Percentiles rank a stretch among this genome's conserved stretches.
Conservation (phyloP, 2,888 invertebrate species). For the Rotaria sp. region DNA sequence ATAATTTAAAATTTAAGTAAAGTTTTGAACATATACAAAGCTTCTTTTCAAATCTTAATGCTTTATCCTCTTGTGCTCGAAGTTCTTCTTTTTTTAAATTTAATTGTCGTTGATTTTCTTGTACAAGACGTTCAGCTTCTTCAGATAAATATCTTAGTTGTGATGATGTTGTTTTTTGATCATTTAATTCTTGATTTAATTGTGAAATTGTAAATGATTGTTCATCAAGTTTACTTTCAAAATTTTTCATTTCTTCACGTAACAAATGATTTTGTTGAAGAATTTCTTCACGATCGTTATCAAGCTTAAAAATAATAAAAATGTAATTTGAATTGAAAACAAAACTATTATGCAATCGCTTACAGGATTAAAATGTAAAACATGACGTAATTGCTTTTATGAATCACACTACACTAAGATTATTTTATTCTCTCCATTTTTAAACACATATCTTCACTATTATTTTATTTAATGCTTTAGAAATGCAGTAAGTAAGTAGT, state of each 20-base stretch:
- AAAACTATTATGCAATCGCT: no score
- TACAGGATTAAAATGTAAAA: no score
- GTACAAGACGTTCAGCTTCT: slow-evolving; percentile 50
- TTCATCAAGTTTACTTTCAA: slow-evolving; percentile 30
- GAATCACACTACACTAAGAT: no score
- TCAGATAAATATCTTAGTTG: slow-evolving; percentile 49
- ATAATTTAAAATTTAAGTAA: background rate
- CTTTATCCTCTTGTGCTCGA: slow-evolving; percentile 46
- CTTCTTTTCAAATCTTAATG: slow-evolving; percentile 46
- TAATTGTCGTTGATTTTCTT: slow-evolving; percentile 48
- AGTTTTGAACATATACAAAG: background rate
- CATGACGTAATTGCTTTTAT: no score
- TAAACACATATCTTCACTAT: no score
- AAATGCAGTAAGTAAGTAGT: no score
- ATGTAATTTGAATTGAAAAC: no score
- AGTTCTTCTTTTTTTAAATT: slow-evolving; percentile 48
- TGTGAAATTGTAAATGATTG: slow-evolving; percentile 35
- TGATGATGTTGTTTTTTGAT: slow-evolving; percentile 35
- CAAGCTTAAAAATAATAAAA: background rate
- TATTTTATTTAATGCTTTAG: no score
- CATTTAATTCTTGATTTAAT: slow-evolving; percentile 36
- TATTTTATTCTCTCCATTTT: no score
- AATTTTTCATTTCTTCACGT: slow-evolving; percentile 33
- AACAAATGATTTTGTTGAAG: slow-evolving; percentile 35
- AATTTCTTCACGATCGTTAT: slow-evolving; percentile 31